Evolutionary conservation across 2,888 invertebrate species (phyloP), one percentile per base, ranked within the genome.

Genomic region (Disparrhopalites patrizii): DNA sequence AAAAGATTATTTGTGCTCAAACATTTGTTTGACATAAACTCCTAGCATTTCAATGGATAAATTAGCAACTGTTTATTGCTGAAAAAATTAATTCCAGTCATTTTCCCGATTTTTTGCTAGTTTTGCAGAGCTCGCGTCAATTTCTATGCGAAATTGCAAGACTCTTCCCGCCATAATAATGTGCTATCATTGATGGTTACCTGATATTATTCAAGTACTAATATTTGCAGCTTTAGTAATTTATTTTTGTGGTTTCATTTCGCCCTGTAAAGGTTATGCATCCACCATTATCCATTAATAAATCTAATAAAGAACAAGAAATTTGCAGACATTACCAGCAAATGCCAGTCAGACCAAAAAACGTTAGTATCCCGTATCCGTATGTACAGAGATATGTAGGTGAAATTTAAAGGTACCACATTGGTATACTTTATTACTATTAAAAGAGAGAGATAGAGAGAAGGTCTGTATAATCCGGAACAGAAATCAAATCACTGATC

Each of bases 71-170:
- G 15, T 23, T 13, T 4, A 18, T 54, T 54, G 3, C 27, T 4
- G 15, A 13, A 54, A n/a, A 13, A 54, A 27, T 27, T 27, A 15
- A 13, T 3, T 13, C 31, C 18, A 10, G 20, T 10, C 20, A 18
- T 10, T 18, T 43, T n/a, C n/a, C n/a, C n/a, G n/a, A n/a, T 43
- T 10, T 43, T 43, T 4, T 43, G 15, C 20, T n/a, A 5, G n/a
- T 10, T 43, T 62, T 52, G 7, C 62, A 62, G 62, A 7, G 10
- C 54, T 3, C 27, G 33, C 20, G 62, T 52, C 8, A 62, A 62
- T 52, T 62, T 52, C 28, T 54, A 62, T 25, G 62, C 54, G 20
- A 3, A 27, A n/a, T 5, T 40, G 23, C 20, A 43, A n/a, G 43
- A 5, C n/a, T 10, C n/a, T 25, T 15, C 27, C 5, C 8, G 13